phyloP scores from a whole-genome alignment of 2,113 vertebrate species.

The Microcebus tavaratra region DNA sequence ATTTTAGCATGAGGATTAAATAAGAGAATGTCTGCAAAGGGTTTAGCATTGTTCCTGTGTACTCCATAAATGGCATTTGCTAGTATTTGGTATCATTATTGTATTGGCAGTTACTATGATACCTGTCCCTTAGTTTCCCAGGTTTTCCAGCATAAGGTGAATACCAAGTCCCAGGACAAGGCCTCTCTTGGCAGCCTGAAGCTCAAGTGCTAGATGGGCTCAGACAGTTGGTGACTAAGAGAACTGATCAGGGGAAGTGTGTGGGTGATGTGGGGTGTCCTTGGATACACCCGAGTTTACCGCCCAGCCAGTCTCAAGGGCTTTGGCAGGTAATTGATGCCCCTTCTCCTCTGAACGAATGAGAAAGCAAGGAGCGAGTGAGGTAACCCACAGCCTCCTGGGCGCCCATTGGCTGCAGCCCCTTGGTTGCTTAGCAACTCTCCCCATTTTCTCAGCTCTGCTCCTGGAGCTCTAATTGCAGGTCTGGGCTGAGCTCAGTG shows the following conservation, averaged over 20 bases:
- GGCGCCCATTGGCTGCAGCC: conserved; percentile 75
- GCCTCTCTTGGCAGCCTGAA: conserved; percentile 31
- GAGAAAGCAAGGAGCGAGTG: conserved; percentile 72
- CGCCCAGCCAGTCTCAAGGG: conserved; percentile 44
- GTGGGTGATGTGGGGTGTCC: conserved; percentile 49
- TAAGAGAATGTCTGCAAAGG: conserved; percentile 12
- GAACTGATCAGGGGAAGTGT: conserved; percentile 8
- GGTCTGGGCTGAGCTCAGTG: conserved; percentile 77
- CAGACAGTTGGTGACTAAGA: conserved; percentile 5
- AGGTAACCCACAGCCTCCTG: conserved; percentile 72
- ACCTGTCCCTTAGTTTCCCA: background rate
- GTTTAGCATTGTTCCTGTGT: background rate
- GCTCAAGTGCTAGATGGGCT: conserved; percentile 25
- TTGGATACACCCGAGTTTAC: conserved; percentile 65
- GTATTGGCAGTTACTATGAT: background rate
- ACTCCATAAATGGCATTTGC: background rate
- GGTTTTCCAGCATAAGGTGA: conserved; percentile 6
- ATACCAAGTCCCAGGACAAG: background rate
- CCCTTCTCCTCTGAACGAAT: conserved; percentile 66
- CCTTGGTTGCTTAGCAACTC: conserved; percentile 87
- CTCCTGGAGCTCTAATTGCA: conserved; percentile 80
- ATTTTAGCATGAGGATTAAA: conserved; percentile 34
- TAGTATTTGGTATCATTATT: conserved; percentile 1
- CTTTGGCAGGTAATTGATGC: conserved; percentile 76
- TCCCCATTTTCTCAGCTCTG: conserved; percentile 72